Conservation (phyloP, 2,888 invertebrate species). For the Brachypalpus laphriformis region DNA sequence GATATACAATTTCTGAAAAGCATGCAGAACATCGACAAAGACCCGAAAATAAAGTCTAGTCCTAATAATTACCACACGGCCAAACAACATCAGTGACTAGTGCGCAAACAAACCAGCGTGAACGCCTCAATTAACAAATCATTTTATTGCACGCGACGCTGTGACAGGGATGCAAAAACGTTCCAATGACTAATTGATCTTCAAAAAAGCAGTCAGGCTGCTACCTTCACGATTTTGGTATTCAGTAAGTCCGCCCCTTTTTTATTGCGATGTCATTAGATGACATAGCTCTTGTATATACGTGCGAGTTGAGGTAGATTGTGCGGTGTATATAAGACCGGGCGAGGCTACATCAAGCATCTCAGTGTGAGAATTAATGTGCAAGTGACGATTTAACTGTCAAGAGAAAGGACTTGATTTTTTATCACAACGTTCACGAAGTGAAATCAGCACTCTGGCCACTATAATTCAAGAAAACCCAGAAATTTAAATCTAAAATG, state of each 20-base stretch:
- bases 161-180: slow-evolving; percentile 3
- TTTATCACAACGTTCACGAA: no score
- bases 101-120: slow-evolving; percentile 26
- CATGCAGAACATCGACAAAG: neutral
- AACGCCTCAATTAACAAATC: slow-evolving; percentile 39
- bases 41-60: slow-evolving; percentile 21
- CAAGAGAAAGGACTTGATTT: no score
- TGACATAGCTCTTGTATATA: neutral
- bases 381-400: slow-evolving; percentile 8
- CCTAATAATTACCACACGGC: neutral
- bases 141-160: slow-evolving; percentile 59
- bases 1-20: slow-evolving; percentile 5
- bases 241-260: neutral
- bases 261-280: neutral
- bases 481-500: slow-evolving; percentile 85
- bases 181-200: slow-evolving; percentile 55
- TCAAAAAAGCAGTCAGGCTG: neutral
- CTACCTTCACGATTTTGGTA: slow-evolving; percentile 18
- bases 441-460: no score
- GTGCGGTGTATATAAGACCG: slow-evolving; percentile 30
- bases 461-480: neutral
- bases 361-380: slow-evolving; percentile 25
- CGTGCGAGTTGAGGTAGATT: neutral
- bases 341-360: neutral
- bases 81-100: slow-evolving; percentile 30